Conservation (phyloP, 2,888 invertebrate species). For the Zygaena filipendulae region DNA sequence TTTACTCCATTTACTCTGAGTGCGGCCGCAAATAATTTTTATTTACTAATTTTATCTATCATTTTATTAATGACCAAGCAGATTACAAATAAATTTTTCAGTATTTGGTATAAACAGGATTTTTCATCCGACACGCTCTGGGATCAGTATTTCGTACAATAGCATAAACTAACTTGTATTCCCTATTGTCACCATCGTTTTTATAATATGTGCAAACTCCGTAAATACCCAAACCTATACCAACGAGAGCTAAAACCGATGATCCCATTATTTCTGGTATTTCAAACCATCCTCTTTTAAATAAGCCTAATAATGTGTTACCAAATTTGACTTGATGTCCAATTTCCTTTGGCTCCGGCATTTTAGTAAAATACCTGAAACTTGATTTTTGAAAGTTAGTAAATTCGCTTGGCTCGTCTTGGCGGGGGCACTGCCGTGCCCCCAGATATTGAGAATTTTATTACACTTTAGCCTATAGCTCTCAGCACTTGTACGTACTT, state of each 20-base stretch:
- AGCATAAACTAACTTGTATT: constrained; percentile 71
- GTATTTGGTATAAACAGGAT: constrained; percentile 36
- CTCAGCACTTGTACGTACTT: too few species aligned
- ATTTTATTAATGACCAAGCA: too few species aligned
- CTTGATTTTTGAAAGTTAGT: background rate
- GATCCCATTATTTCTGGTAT: constrained; percentile 77
- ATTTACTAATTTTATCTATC: too few species aligned
- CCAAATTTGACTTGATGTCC: constrained; percentile 23
- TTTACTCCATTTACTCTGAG: too few species aligned
- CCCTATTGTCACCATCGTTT: constrained; percentile 73
- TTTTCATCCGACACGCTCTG: constrained; percentile 38
- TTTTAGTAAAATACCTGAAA: background rate
- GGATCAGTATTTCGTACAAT: constrained; percentile 78
- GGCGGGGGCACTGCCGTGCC: too few species aligned
- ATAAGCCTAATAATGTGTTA: constrained; percentile 16
- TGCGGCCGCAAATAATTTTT: too few species aligned
- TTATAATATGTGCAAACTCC: constrained; percentile 60
- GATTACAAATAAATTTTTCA: too few species aligned
- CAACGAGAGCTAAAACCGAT: constrained; percentile 66
- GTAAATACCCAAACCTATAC: constrained; percentile 56
- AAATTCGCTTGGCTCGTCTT: too few species aligned
- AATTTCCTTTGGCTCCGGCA: constrained; percentile 34
- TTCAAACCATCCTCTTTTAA: constrained; percentile 70
- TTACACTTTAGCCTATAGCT: too few species aligned
- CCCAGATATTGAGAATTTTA: too few species aligned